phyloP scores from a whole-genome alignment of 2,888 invertebrate genomes.

The Dolomedes plantarius region DNA sequence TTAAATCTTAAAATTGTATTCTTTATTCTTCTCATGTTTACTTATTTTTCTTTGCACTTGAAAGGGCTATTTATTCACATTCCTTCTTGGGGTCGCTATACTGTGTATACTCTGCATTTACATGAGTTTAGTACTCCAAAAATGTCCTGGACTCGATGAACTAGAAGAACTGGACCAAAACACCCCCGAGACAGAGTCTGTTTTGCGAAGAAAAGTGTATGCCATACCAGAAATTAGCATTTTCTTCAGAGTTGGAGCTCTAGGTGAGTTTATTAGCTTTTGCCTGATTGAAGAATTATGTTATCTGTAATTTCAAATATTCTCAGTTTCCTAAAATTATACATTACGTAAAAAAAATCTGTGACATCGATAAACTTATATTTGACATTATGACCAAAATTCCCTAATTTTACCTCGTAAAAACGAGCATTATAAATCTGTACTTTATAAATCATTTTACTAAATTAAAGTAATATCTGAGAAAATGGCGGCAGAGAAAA shows the following conservation, averaged over 20 bases:
- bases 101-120: conserved; percentile 80
- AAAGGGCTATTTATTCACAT: conserved; percentile 78
- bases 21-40: too few species aligned
- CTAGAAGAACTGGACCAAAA: conserved; percentile 34
- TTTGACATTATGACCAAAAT: too few species aligned
- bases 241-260: conserved; percentile 79
- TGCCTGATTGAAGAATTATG: not conserved
- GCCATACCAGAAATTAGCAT: conserved; percentile 62
- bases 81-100: conserved; percentile 80
- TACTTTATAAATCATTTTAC: too few species aligned
- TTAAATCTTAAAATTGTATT: too few species aligned
- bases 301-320: not conserved
- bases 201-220: conserved; percentile 26
- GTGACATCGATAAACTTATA: too few species aligned
- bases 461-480: too few species aligned
- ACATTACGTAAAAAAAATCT: too few species aligned
- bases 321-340: too few species aligned
- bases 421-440: too few species aligned
- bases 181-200: conserved; percentile 14
- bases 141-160: conserved; percentile 77
- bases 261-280: conserved; percentile 78
- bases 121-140: conserved; percentile 80
- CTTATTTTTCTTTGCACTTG: too few species aligned
- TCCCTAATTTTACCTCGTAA: too few species aligned
- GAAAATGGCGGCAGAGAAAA: too few species aligned